phyloP scores from a whole-genome alignment of 2,797 vertebrate species.

The Geotrypetes seraphini region DNA sequence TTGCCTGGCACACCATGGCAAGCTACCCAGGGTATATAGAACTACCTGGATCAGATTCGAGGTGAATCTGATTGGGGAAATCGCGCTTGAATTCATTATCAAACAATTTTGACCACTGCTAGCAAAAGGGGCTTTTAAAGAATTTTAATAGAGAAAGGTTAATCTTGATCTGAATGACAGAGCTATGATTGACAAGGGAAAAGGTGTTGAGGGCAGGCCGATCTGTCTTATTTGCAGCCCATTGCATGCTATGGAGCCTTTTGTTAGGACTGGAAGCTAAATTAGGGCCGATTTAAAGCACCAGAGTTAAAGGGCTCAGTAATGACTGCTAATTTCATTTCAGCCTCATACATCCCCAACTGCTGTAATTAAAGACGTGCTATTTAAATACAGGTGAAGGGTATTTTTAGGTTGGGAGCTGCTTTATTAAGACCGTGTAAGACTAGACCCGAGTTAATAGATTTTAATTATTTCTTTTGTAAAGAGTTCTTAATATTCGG shows the following conservation, averaged over 20 bases:
- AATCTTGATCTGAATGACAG: conserved; percentile 60
- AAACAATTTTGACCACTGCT: conserved; percentile 29
- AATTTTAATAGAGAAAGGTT: conserved; percentile 60
- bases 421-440: no score
- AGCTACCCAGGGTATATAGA: no score
- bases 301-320: conserved; percentile 70
- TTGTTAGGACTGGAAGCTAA: conserved; percentile 71
- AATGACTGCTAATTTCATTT: conserved; percentile 78
- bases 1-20: no score
- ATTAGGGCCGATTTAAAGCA: conserved; percentile 74
- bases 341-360: conserved; percentile 63
- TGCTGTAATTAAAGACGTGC: conserved; percentile 68
- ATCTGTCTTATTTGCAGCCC: conserved; percentile 69
- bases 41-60: background rate
- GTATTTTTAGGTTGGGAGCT: conserved; percentile 3
- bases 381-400: conserved; percentile 73
- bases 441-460: no score
- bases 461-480: no score
- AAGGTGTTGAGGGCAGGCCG: conserved; percentile 69
- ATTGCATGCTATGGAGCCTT: conserved; percentile 63
- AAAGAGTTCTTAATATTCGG: no score
- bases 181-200: conserved; percentile 65
- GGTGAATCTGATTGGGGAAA: conserved; percentile 16
- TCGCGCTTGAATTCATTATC: no score
- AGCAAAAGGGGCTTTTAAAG: conserved; percentile 23